Conservation (phyloP, 1,140 invertebrate genomes). For the Diprion similis region DNA sequence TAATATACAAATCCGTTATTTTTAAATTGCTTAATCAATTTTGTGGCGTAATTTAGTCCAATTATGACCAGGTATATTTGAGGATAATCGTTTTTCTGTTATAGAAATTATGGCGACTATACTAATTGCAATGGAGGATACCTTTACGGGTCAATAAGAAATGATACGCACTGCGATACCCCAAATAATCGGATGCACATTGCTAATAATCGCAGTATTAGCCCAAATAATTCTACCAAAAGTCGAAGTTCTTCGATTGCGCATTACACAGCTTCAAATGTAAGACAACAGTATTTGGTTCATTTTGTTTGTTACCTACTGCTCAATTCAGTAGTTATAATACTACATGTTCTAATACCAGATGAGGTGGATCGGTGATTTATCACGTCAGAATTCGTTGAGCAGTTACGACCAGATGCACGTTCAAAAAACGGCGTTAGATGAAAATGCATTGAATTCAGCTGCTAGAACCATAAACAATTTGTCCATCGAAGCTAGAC, state of each 20-base stretch:
- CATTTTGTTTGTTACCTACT: not conserved
- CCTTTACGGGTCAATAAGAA: constrained; percentile 65
- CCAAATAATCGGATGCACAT: constrained; percentile 61
- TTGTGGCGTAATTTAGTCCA: not conserved
- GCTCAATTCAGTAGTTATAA: not conserved
- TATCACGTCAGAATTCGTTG: constrained; percentile 57
- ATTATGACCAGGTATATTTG: not conserved
- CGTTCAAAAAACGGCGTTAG: constrained; percentile 48
- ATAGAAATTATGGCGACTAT: constrained; percentile 67
- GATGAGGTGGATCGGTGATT: constrained; percentile 60
- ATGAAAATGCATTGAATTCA: constrained; percentile 50
- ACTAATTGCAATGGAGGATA: constrained; percentile 75
- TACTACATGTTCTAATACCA: constrained; percentile 30
- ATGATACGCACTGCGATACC: constrained; percentile 72
- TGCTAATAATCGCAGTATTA: constrained; percentile 67
- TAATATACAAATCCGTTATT: not conserved
- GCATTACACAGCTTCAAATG: constrained; percentile 43
- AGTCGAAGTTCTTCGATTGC: constrained; percentile 51
- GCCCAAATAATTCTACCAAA: constrained; percentile 76
- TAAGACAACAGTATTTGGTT: not conserved
- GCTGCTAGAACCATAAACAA: constrained; percentile 59
- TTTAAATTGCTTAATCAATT: constrained; percentile 1
- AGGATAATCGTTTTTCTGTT: constrained; percentile 27
- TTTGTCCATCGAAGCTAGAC: constrained; percentile 52
- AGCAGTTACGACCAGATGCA: constrained; percentile 54